Evolutionary conservation across 2,888 invertebrate genomes (phyloP).

Genomic region (Imbricaverruca yamaguchii): DNA sequence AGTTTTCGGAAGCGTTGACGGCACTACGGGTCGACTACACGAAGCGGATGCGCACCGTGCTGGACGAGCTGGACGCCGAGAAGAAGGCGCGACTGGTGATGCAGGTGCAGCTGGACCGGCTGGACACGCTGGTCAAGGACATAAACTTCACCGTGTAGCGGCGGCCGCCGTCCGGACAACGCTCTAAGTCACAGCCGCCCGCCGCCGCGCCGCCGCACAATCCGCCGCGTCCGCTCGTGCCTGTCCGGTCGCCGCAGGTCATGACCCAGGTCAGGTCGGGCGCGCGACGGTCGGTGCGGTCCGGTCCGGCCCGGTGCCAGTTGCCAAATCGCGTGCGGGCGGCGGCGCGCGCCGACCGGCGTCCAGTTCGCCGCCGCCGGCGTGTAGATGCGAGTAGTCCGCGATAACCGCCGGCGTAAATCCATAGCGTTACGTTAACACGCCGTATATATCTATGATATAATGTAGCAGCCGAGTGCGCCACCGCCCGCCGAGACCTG

Average conservation of each 20-base stretch:
- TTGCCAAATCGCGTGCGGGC: background rate
- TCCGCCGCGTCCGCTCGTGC: too few relatives aligned
- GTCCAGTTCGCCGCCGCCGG: background rate
- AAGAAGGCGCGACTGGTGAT: constrained; percentile 41
- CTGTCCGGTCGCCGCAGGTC: too few relatives aligned
- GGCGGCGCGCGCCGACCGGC: background rate
- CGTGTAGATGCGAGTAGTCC: background rate
- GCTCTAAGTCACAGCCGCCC: background rate
- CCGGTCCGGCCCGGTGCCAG: background rate
- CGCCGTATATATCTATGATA: background rate
- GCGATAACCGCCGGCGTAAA: background rate
- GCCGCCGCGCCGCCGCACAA: background rate
- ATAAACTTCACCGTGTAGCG: constrained; percentile 19
- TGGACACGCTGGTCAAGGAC: constrained; percentile 17
- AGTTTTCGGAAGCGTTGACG: background rate
- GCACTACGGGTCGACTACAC: constrained; percentile 5
- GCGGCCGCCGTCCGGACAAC: background rate
- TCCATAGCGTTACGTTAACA: constrained; percentile 1
- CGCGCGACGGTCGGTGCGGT: background rate
- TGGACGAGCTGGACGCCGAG: constrained; percentile 33
- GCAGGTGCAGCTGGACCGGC: constrained; percentile 46
- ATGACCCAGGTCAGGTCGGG: too few relatives aligned
- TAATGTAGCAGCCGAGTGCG: background rate
- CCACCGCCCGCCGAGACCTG: background rate
- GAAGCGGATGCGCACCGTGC: constrained; percentile 17